A percentile compares a stretch with the other conserved stretches of the same genome.
Conservation (phyloP, 2,113 vertebrate species). For the Perca schrenkii region DNA sequence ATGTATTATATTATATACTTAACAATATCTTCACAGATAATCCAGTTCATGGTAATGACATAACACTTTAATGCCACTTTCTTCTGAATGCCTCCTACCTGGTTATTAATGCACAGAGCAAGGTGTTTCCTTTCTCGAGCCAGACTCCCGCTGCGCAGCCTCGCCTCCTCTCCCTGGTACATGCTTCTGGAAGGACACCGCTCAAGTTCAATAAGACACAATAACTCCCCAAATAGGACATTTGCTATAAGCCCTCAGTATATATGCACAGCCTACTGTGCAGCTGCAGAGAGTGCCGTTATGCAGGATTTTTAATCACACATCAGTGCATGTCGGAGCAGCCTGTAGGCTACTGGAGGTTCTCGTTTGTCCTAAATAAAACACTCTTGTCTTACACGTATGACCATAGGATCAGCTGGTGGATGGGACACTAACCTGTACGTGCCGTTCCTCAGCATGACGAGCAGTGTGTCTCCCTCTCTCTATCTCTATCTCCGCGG, state of each 20-base stretch:
- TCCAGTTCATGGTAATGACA: not conserved
- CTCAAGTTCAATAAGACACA: conserved; percentile 71
- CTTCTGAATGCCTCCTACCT: conserved; percentile 71
- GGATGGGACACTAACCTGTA: conserved; percentile 77
- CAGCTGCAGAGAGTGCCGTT: conserved; percentile 27
- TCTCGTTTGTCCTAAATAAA: not conserved
- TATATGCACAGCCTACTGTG: not conserved
- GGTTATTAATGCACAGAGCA: conserved; percentile 80
- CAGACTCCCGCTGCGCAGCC: conserved; percentile 76
- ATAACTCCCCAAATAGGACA: conserved; percentile 33
- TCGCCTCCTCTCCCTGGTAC: conserved; percentile 77
- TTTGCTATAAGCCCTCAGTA: not conserved
- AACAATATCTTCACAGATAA: not conserved
- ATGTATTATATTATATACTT: not conserved
- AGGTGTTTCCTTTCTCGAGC: conserved; percentile 81
- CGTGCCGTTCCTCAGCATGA: conserved; percentile 81
- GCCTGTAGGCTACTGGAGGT: not conserved
- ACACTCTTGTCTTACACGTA: not conserved
- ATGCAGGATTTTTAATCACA: conserved; percentile 30
- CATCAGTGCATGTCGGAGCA: conserved; percentile 36
- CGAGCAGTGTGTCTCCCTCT: conserved; percentile 36
- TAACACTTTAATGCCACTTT: not conserved
- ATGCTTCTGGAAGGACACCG: conserved; percentile 77
- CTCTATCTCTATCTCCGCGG: conserved; percentile 20
- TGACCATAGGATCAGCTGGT: not conserved